A percentile compares a stretch with the other conserved stretches of the same genome.
These are phyloP conservation scores for Macrochelys suwanniensis DNA, from an alignment of 2,797 vertebrate genomes.

Conservation along the genomic window DNA sequence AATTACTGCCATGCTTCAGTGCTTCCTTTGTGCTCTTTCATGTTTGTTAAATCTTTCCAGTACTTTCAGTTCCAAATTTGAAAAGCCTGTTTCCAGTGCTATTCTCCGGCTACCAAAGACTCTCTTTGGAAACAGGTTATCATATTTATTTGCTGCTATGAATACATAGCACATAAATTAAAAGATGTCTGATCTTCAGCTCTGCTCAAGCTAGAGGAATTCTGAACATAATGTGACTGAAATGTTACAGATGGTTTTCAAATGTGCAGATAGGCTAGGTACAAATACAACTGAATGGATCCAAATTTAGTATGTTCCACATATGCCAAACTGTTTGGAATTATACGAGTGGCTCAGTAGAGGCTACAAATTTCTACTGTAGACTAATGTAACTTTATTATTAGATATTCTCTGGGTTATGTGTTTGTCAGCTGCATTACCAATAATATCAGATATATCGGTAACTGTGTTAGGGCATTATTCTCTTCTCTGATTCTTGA, in stretches of 20 bases:
- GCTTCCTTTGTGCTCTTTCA: not conserved
- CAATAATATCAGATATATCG: not conserved
- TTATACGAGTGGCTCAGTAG: not conserved
- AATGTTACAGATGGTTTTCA: not conserved
- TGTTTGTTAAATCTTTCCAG: not conserved
- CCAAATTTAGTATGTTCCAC: not conserved
- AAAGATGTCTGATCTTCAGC: not conserved
- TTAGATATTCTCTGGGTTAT: not conserved
- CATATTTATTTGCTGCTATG: not conserved
- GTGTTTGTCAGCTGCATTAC: not conserved
- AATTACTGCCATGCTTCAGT: not conserved
- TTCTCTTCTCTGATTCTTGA: not conserved
- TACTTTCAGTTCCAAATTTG: not conserved
- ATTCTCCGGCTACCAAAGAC: not conserved
- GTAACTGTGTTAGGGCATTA: not conserved
- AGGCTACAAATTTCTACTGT: not conserved
- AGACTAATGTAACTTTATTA: not conserved
- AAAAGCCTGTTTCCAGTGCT: not conserved
- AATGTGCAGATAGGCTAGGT: not conserved
- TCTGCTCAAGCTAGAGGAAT: not conserved
- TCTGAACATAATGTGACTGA: not conserved
- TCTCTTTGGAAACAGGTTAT: not conserved
- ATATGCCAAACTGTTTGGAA: not conserved
- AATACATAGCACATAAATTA: not conserved
- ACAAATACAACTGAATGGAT: not conserved